phyloP scores from a whole-genome alignment of 2,888 invertebrate species.

The Philopedon plagiatum region DNA sequence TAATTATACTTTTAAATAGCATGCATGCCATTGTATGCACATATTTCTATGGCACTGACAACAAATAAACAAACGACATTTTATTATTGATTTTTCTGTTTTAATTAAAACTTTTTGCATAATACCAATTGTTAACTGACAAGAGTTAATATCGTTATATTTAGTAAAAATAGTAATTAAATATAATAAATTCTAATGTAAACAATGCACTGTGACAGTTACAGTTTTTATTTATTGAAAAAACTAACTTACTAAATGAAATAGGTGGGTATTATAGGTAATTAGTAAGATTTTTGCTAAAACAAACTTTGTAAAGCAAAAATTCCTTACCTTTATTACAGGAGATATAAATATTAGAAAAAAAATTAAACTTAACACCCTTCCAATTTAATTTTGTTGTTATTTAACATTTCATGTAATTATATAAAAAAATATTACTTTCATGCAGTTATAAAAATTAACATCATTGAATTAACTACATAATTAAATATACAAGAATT shows the following conservation, averaged over 20 bases:
- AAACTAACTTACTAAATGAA: not conserved
- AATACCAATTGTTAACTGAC: conserved; percentile 4
- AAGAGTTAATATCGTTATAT: not conserved
- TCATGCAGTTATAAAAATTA: not conserved
- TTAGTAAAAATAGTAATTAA: conserved; percentile 12
- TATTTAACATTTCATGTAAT: too few species aligned
- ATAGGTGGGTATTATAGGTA: too few species aligned
- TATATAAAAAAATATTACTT: too few species aligned
- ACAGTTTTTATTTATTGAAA: not conserved
- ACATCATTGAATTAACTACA: not conserved
- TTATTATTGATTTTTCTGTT: not conserved
- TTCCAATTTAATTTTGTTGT: too few species aligned
- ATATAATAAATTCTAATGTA: conserved; percentile 4
- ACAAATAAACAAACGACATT: conserved; percentile 7
- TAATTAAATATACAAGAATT: not conserved
- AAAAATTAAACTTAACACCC: too few species aligned
- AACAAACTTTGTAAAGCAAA: too few species aligned
- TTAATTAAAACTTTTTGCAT: conserved; percentile 5
- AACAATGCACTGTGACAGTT: not conserved
- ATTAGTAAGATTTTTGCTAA: too few species aligned
- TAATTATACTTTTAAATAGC: too few species aligned
- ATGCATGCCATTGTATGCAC: too few species aligned
- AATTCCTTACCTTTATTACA: too few species aligned
- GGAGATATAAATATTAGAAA: too few species aligned
- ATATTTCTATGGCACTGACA: too few species aligned